Conservation (phyloP, 1,140 invertebrate genomes). For the Drosophila lini region DNA sequence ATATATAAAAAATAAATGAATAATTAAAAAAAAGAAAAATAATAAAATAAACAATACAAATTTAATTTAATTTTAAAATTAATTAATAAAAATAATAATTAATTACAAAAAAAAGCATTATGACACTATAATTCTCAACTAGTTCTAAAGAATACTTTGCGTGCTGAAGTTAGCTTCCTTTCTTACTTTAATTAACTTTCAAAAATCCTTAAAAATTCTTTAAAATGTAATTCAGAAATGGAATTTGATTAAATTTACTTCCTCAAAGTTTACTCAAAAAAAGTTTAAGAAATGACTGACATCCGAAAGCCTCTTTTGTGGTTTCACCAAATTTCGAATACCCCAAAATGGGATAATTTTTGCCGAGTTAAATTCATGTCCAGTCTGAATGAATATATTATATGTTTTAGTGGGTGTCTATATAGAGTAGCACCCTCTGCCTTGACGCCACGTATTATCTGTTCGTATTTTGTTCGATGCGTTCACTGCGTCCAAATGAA, state of each 20-base stretch:
- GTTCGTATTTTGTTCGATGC: constrained; percentile 66
- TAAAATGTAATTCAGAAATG: not conserved
- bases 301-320: not conserved
- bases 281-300: not conserved
- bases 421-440: not conserved
- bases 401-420: not conserved
- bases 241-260: not conserved
- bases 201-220: not conserved
- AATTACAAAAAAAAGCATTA: no score
- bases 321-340: not conserved
- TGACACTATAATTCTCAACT: no score
- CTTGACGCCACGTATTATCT: constrained; percentile 45
- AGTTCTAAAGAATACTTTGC: no score
- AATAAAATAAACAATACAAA: no score
- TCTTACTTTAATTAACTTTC: no score
- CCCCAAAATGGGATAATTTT: constrained; percentile 1
- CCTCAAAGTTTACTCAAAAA: not conserved
- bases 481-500: constrained; percentile 34
- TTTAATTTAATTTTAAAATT: no score
- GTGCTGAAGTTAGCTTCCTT: no score
- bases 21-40: no score
- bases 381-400: constrained; percentile 2
- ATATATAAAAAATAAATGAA: no score
- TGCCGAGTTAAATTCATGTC: not conserved
- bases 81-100: no score